Evolutionary conservation across 2,797 vertebrate genomes (phyloP).

Genomic region (Synaphobranchus kaupii): DNA sequence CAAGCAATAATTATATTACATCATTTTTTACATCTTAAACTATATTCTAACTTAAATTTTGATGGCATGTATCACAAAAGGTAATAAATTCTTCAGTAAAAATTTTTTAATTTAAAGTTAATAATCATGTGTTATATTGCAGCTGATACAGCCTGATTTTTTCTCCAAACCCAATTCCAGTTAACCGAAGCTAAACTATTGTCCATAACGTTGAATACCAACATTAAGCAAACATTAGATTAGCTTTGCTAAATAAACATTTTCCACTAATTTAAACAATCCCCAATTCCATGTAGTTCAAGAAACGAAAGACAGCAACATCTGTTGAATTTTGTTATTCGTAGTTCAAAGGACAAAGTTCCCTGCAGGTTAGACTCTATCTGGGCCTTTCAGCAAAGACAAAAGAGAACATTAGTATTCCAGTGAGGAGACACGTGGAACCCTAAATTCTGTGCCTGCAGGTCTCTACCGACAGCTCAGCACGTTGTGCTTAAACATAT

Average conservation of each 20-base stretch:
- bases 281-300: background rate
- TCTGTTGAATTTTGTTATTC: background rate
- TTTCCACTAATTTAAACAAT: background rate
- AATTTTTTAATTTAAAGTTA: background rate
- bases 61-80: background rate
- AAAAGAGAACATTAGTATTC: background rate
- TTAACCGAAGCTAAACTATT: background rate
- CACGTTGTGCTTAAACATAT: background rate
- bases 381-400: background rate
- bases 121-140: background rate
- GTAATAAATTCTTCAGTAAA: background rate
- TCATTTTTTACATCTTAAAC: background rate
- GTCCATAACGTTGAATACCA: background rate
- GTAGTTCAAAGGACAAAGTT: background rate
- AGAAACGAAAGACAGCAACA: slow-evolving; percentile 3
- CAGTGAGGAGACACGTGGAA: background rate
- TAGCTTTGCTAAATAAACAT: background rate
- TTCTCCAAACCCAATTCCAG: background rate
- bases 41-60: background rate
- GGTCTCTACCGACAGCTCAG: background rate
- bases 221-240: background rate
- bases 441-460: background rate
- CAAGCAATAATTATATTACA: background rate
- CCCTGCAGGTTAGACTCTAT: background rate
- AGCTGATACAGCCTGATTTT: background rate